Evolutionary conservation across 2,888 invertebrate species (phyloP).

Genomic region (Dicyrtoma fusca): DNA sequence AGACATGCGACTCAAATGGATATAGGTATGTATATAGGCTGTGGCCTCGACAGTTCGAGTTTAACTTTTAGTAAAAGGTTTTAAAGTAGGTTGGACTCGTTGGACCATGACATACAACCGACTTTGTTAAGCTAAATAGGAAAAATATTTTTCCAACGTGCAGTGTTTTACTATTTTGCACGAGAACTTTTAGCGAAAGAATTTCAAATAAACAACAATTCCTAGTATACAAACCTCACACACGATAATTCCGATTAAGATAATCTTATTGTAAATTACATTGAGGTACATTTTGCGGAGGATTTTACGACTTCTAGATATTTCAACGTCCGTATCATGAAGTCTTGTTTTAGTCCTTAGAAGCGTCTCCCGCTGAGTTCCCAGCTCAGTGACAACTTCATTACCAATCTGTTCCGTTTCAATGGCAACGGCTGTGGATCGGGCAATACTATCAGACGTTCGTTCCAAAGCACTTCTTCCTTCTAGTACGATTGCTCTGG

Average conservation of each 20-base stretch:
- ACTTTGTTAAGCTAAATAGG: no score
- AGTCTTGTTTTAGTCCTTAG: conserved; percentile 68
- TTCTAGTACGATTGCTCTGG: conserved; percentile 66
- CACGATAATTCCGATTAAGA: conserved; percentile 73
- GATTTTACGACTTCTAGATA: conserved; percentile 69
- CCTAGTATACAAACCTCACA: conserved; percentile 71
- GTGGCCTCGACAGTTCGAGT: no score
- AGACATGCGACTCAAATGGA: no score
- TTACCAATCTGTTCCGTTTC: conserved; percentile 81
- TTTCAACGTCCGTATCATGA: conserved; percentile 71
- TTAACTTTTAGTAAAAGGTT: no score
- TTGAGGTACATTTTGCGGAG: conserved; percentile 70
- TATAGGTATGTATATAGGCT: no score
- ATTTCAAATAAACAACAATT: conserved; percentile 69
- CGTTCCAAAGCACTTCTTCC: conserved; percentile 66
- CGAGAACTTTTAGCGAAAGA: no score
- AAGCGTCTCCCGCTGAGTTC: conserved; percentile 75
- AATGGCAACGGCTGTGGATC: conserved; percentile 72
- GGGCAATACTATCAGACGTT: conserved; percentile 68
- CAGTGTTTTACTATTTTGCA: no score
- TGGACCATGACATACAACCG: no score
- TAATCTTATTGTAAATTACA: conserved; percentile 75
- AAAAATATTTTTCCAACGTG: no score
- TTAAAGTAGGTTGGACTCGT: no score
- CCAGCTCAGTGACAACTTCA: conserved; percentile 75